Evolutionary conservation across 1,140 invertebrate genomes (phyloP).

Genomic region (Pogonognathellus flavescens): DNA sequence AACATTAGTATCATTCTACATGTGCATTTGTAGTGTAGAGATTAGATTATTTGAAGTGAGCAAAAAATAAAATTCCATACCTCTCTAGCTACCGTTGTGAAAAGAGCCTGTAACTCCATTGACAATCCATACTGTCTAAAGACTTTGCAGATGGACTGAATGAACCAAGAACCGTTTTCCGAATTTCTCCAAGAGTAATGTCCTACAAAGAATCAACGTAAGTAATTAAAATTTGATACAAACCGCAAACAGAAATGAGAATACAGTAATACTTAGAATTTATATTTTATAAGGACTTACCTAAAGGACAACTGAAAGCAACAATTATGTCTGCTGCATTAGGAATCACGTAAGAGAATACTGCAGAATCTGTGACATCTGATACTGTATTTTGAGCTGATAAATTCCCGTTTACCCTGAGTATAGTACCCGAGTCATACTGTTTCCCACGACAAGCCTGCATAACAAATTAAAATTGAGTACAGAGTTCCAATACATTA

Average conservation of each 20-base stretch:
- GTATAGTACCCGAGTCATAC: conserved; percentile 71
- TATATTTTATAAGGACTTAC: conserved; percentile 71
- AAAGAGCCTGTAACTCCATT: conserved; percentile 75
- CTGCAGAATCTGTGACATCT: conserved; percentile 67
- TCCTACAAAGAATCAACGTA: conserved; percentile 71
- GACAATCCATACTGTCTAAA: conserved; percentile 71
- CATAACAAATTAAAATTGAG: conserved; percentile 19
- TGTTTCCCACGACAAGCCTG: conserved; percentile 75
- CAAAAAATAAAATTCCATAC: too few relatives aligned
- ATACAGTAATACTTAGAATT: too few relatives aligned
- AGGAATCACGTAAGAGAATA: conserved; percentile 83
- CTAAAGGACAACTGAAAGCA: conserved; percentile 93
- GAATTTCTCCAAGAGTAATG: conserved; percentile 80
- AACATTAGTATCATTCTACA: too few relatives aligned
- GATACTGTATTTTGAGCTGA: conserved; percentile 37
- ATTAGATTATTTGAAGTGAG: too few relatives aligned
- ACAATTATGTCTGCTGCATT: conserved; percentile 94
- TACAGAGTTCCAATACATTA: too few relatives aligned
- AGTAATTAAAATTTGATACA: conserved; percentile 39
- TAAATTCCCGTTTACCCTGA: conserved; percentile 65
- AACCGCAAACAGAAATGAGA: background rate
- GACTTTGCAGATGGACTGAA: conserved; percentile 77
- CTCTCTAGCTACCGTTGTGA: conserved; percentile 77
- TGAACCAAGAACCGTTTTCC: conserved; percentile 79
- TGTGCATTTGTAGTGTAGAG: too few relatives aligned